Evolutionary conservation across 2,888 invertebrate species (phyloP), one percentile per base, ranked within the genome.

Genomic region (Caenorhabditis sulstoni): DNA sequence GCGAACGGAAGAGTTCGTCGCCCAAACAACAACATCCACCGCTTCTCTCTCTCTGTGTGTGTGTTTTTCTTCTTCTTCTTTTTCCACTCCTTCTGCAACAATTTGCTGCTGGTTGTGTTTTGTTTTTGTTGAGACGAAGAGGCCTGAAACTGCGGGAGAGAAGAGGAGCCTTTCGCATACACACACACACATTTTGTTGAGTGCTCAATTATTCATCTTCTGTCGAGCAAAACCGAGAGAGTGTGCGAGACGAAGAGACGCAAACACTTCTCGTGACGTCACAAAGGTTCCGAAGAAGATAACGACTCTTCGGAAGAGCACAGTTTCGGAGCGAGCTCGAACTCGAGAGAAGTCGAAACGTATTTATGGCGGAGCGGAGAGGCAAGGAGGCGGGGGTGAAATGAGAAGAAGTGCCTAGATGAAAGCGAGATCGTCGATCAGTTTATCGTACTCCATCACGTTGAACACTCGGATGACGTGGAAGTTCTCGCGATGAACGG

Each of bases 401-500:
- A 16, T 16, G n/a, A 8, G 18, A 16, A 44, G 44, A 50, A 16
- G 22, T 52, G 23, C 59, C 39, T 73, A 73, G 7, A 44, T 41
- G 35, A 77, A 77, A 22, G 37, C 47, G 53, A 87, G 71, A 64
- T 88, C 88, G 70, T 88, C 86, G 41, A 88, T 75, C 39, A 88
- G 64, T 58, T 85, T 80, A 71, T 88, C 87, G 62, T 87, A 88
- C 18, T 86, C 86, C 71, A 85, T 80, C 20, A 87, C 68, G 37
- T 86, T 84, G 71, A 88, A 88, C 35, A 87, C 81, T 12, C 87
- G 85, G 20, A 87, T 80, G 35, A 88, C 70, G 65, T 86, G 86
- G 59, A 85, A 87, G 67, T 85, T 85, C 62, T 86, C 84, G 0
- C 81, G 58, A 35, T 73, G 73, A 3, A 73, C 68, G 14, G 47